Evolutionary conservation across 2,113 vertebrate genomes (phyloP), one percentile per base, ranked within the genome.

Genomic region (Tenrec ecaudatus): DNA sequence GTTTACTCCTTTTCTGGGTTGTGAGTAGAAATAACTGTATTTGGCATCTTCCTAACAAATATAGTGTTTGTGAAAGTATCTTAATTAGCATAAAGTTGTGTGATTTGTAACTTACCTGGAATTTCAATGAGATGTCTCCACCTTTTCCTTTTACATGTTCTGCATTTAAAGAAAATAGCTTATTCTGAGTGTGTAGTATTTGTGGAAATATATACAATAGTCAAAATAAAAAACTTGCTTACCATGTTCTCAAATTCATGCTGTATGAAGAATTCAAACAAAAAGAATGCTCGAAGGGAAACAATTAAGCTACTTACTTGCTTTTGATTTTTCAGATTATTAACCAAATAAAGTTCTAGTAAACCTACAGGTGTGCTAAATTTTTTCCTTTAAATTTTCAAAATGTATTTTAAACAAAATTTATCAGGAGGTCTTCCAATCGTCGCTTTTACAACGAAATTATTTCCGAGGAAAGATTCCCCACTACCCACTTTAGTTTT

Each of bases 261-360:
- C 29, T 80, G 64, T 64, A 33, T 62, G 8, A 92, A 76, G 31
- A 87, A 43, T 88, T 91, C 4, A 88, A 82, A 43, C 33, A 83
- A 12, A 53, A 91, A 76, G 86, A 71, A 47, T 82, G 76, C 31
- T 33, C 7, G 29, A 80, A 6, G n/a, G 82, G 40, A 73, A 88
- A 73, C 90, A 11, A 77, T 58, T 81, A 58, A 40, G 47, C 62
- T 92, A 88, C 47, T 88, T 90, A 36, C 9, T 92, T 92, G 90
- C 31, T 95, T 93, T 93, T 87, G 19, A 69, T 84, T 81, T 84
- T 89, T 89, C 75, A 83, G 53, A 90, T 86, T 82, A 43, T 71
- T 90, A 82, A 33, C 62, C 88, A 83, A 91, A 94, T 89, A 88
- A 96, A 96, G 86, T 95, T 95, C 7, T 90, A 68, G 73, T 79